Evolutionary conservation across 2,797 vertebrate genomes (phyloP).

Genomic region (Betta splendens): DNA sequence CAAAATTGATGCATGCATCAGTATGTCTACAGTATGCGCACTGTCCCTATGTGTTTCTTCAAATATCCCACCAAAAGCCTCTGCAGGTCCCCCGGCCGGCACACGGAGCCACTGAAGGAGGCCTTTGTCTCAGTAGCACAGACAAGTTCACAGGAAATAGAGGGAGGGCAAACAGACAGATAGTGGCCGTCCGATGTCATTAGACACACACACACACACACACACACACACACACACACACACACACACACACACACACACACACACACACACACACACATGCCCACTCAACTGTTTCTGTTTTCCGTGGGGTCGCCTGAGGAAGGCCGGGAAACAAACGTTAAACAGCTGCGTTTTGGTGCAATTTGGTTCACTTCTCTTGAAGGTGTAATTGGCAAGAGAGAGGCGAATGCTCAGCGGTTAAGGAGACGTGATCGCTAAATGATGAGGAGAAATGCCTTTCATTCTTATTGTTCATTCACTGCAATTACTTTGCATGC

Average conservation of each 20-base stretch:
- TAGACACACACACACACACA: constrained; percentile 51
- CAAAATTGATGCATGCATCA: not conserved
- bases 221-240: constrained; percentile 49
- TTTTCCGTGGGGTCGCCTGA: constrained; percentile 11
- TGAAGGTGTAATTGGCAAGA: not conserved
- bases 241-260: constrained; percentile 46
- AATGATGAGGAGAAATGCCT: too few relatives aligned
- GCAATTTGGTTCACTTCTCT: not conserved
- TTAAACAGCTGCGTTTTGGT: constrained; percentile 19
- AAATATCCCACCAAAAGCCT: constrained; percentile 42
- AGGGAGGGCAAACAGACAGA: constrained; percentile 67
- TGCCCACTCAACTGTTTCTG: constrained; percentile 28
- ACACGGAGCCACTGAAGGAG: constrained; percentile 65
- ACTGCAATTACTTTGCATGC: constrained; percentile 15
- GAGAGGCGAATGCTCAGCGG: too few relatives aligned
- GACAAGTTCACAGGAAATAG: constrained; percentile 68
- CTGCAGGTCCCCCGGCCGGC: constrained; percentile 39
- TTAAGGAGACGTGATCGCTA: too few relatives aligned
- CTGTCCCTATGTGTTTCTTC: constrained; percentile 1
- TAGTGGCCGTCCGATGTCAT: constrained; percentile 67
- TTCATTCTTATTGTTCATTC: too few relatives aligned
- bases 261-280: constrained; percentile 45
- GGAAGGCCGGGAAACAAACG: constrained; percentile 20
- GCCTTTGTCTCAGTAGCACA: constrained; percentile 64
- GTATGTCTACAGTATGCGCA: not conserved